Conservation (phyloP, 2,113 vertebrate genomes). For the Narcine bancroftii region DNA sequence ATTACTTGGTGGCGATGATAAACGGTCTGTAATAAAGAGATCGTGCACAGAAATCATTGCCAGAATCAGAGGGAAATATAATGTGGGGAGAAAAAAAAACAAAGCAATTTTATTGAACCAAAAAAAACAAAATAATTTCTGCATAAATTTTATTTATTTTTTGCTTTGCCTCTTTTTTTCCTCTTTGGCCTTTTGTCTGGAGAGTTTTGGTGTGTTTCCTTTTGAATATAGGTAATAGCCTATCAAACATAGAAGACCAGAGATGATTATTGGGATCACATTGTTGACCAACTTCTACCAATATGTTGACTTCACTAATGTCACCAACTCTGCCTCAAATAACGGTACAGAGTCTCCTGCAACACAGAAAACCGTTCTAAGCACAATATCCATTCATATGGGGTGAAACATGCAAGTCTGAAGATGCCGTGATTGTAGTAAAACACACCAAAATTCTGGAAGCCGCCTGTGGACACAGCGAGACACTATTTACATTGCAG, state of each 20-base stretch:
- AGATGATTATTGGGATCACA: slow-evolving; percentile 73
- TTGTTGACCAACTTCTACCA: slow-evolving; percentile 81
- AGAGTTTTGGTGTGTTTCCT: slow-evolving; percentile 62
- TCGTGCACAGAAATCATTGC: neutral
- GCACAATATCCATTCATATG: neutral
- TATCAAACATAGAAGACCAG: slow-evolving; percentile 77
- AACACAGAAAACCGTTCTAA: neutral
- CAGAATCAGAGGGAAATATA: neutral
- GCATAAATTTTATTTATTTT: slow-evolving; percentile 57
- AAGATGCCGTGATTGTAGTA: no score
- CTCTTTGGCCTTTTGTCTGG: slow-evolving; percentile 86
- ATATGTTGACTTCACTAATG: slow-evolving; percentile 65
- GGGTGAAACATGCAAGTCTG: no score
- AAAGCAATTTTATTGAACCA: neutral
- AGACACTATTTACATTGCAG: neutral
- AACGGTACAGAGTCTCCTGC: slow-evolving; percentile 74
- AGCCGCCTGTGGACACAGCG: no score
- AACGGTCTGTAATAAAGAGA: neutral
- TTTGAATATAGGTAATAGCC: slow-evolving; percentile 86
- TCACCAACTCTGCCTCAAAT: slow-evolving; percentile 86
- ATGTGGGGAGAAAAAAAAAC: neutral
- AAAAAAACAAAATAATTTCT: neutral
- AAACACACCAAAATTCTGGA: no score
- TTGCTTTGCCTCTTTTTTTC: slow-evolving; percentile 89
- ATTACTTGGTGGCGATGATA: neutral